A percentile compares a stretch with the other conserved stretches of the same genome.
These are phyloP conservation scores for Subacronicta megacephala DNA, from an alignment of 2,888 invertebrate genomes.

Conservation along the genomic window DNA sequence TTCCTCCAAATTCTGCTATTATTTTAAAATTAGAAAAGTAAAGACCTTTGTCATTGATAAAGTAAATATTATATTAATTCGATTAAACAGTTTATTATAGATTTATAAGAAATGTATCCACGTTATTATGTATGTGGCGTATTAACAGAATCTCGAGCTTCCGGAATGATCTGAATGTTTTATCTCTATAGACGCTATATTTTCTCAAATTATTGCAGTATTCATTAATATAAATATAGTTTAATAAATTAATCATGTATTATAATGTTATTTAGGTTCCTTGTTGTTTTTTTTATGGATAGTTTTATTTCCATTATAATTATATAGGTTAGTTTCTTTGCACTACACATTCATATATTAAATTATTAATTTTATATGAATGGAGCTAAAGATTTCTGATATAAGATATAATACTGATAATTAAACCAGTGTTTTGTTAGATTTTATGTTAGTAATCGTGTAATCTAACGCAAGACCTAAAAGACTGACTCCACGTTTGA, in stretches of 20 bases:
- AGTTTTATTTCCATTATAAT: too few relatives aligned
- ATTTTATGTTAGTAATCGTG: too few relatives aligned
- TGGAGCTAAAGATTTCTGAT: too few relatives aligned
- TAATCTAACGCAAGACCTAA: too few relatives aligned
- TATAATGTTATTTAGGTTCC: background rate
- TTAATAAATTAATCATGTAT: background rate
- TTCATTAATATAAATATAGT: background rate
- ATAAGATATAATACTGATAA: too few relatives aligned
- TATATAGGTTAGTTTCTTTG: too few relatives aligned
- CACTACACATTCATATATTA: too few relatives aligned
- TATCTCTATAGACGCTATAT: conserved; percentile 6
- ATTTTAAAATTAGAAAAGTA: conserved; percentile 83
- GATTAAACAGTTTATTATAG: background rate
- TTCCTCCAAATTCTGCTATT: conserved; percentile 81
- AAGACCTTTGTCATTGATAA: background rate
- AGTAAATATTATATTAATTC: background rate
- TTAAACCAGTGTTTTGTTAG: too few relatives aligned
- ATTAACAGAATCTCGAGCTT: conserved; percentile 47
- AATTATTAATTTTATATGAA: too few relatives aligned
- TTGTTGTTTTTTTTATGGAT: background rate
- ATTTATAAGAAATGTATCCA: background rate
- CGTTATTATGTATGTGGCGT: background rate
- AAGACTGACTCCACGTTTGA: too few relatives aligned
- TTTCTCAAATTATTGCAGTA: conserved; percentile 5
- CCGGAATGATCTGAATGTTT: conserved; percentile 33